Conservation (phyloP, 2,113 vertebrate species). For the Vulpes ferrilata region DNA sequence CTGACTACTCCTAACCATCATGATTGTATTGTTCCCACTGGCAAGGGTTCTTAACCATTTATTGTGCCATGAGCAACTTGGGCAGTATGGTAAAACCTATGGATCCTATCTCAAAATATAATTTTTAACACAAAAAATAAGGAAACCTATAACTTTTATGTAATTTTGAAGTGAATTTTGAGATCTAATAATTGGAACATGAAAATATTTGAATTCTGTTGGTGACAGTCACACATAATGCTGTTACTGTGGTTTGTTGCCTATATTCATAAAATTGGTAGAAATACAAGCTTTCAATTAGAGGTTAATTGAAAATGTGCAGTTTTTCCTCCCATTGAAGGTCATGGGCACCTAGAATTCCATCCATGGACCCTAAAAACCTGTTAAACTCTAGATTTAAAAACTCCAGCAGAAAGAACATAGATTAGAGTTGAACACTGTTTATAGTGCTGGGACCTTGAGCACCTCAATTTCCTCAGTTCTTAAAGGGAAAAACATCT, state of each 20-base stretch:
- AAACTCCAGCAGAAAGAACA: not conserved
- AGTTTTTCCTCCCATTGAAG: not conserved
- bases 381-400: not conserved
- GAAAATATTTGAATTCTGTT: not conserved
- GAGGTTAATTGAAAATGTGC: not conserved
- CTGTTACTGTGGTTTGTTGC: not conserved
- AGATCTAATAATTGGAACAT: not conserved
- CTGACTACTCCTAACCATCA: not conserved
- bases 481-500: not conserved
- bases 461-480: not conserved
- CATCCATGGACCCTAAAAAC: not conserved
- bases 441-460: not conserved
- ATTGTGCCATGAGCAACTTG: not conserved
- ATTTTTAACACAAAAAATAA: not conserved
- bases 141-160: not conserved
- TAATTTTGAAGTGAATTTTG: not conserved
- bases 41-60: not conserved
- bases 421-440: not conserved
- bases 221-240: not conserved
- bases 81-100: not conserved
- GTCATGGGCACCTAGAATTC: not conserved
- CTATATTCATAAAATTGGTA: not conserved
- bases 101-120: not conserved
- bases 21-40: not conserved
- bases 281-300: not conserved